Conservation (phyloP, 2,888 invertebrate genomes). For the Idaea dimidiata region DNA sequence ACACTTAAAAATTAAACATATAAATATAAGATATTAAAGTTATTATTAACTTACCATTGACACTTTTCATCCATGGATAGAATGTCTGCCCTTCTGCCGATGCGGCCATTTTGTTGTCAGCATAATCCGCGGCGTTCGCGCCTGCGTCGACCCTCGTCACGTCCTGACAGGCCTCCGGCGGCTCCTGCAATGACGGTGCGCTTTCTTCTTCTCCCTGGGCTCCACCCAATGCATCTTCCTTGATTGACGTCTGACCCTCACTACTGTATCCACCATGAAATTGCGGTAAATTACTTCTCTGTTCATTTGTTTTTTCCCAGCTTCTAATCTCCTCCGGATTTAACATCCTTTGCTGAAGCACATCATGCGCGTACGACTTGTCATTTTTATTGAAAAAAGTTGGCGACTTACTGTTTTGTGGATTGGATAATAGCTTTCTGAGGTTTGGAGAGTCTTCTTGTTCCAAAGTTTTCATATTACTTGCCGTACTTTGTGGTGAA, state of each 20-base stretch:
- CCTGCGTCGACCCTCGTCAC: constrained; percentile 73
- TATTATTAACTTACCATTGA: constrained; percentile 55
- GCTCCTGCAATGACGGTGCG: constrained; percentile 63
- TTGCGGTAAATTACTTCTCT: constrained; percentile 70
- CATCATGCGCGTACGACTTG: constrained; percentile 53
- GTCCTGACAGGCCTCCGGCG: constrained; percentile 63
- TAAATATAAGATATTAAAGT: constrained; percentile 3
- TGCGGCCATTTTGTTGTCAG: constrained; percentile 71
- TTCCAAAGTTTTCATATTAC: constrained; percentile 55
- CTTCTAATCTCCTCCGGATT: constrained; percentile 47
- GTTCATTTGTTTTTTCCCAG: constrained; percentile 64
- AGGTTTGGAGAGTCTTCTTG: constrained; percentile 78
- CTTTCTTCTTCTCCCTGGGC: constrained; percentile 51
- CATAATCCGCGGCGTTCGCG: constrained; percentile 70
- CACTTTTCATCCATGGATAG: constrained; percentile 83
- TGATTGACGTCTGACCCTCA: constrained; percentile 63
- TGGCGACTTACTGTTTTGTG: constrained; percentile 46
- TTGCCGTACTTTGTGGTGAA: constrained; percentile 60
- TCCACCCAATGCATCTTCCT: constrained; percentile 62
- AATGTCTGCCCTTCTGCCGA: constrained; percentile 58
- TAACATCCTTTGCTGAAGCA: constrained; percentile 53
- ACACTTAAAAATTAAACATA: constrained; percentile 7
- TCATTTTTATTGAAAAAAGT: constrained; percentile 54
- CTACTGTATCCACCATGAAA: constrained; percentile 69
- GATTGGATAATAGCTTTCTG: constrained; percentile 78